Base-by-base conservation (phyloP, 2,888 invertebrate species). In the Microctonus brassicae region DNA sequence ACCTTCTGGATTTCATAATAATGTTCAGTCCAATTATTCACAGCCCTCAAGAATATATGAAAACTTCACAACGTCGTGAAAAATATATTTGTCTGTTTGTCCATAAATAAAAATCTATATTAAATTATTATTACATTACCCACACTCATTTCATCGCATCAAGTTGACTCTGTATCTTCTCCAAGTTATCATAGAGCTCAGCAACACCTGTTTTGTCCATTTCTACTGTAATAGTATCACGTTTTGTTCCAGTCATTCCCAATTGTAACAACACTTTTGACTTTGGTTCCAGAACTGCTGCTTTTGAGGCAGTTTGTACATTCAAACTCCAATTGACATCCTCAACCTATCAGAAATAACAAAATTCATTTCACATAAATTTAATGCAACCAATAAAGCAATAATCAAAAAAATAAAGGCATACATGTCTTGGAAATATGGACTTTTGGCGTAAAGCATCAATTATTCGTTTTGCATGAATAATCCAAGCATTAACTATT, bases 281-380 rank as follows among this genome's bases (percentile, higher is more conserved):
- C 61, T 79, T 79, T 1, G 77, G 79, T 65, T 84, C 82, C 73
- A 82, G 83, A 17, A 81, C 77, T 24, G 79, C 63, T 55, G 79
- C 76, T 33, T 84, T 80, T 7, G 87, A 86, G 1, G 85, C 81
- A n/a, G 83, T 80, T 75, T 80, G 81, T 22, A 87, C 73, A 73
- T 85, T 83, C 11, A 86, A 74, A 55, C 76, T 79, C 85, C 85
- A 86, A 71, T 83, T 81, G 7, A 87, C 77, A 36, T 83, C 82
- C 57, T 81, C 80, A 1, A 87, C 80, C 81, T 81, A 24, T 24
- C 64, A 71, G n/a, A 61, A 53, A 58, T 62, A 24, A 57, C 61
- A 6, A 42, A 58, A 13, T 36, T 22, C 20, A 13, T 33, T 11
- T 9, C 20, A 11, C 13, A 10, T 33, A 39, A 52, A 53, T 33